Conservation (phyloP, 2,797 vertebrate species). For the Oreortyx pictus region DNA sequence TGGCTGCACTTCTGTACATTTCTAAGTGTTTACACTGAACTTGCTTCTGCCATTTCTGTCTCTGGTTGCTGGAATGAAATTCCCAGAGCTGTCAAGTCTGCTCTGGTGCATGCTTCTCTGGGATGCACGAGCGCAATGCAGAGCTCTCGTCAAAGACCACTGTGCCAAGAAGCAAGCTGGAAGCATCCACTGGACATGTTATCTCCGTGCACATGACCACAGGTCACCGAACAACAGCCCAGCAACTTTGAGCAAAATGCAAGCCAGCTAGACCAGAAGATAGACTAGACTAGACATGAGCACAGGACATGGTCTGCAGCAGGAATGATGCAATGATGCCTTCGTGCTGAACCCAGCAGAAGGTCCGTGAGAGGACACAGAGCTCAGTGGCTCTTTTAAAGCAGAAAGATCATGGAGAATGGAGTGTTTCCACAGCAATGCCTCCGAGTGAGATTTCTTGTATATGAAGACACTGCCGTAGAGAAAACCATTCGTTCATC, state of each 20-base stretch:
- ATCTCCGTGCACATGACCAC: conserved; percentile 36
- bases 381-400: background rate
- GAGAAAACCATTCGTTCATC: background rate
- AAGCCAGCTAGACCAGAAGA: conserved; percentile 20
- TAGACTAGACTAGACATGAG: conserved; percentile 20
- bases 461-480: background rate
- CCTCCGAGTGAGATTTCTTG: background rate
- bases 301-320: background rate
- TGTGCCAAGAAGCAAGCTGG: conserved; percentile 50
- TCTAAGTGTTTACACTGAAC: conserved; percentile 74
- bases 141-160: background rate
- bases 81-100: conserved; percentile 65
- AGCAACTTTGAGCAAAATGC: background rate
- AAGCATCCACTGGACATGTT: conserved; percentile 29
- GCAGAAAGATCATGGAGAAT: background rate
- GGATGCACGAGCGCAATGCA: background rate
- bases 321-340: background rate
- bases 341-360: background rate
- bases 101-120: conserved; percentile 28
- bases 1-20: conserved; percentile 69
- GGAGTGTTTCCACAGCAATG: background rate
- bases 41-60: conserved; percentile 76
- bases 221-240: conserved; percentile 43
- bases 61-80: conserved; percentile 67
- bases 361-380: background rate